Conservation (phyloP, 2,113 vertebrate species). For the Donacobius atricapilla region DNA sequence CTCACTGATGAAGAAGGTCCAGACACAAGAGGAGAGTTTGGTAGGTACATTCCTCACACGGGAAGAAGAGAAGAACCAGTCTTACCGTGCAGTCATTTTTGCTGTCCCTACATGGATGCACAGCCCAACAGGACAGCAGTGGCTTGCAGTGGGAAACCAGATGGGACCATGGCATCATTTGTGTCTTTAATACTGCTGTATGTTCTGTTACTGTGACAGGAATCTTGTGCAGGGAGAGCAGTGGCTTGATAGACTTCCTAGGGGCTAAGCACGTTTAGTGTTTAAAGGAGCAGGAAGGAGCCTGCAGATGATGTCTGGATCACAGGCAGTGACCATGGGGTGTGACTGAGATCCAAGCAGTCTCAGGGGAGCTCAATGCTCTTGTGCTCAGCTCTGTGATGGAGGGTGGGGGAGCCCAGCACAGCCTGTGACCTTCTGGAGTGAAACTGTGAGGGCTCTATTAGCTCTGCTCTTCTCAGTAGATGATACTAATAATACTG, state of each 20-base stretch:
- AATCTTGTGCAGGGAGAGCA: not conserved
- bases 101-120: not conserved
- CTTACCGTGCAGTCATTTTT: not conserved
- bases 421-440: not conserved
- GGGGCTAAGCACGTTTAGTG: not conserved
- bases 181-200: not conserved
- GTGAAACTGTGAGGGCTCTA: not conserved
- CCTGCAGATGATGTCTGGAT: not conserved
- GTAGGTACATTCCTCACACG: slow-evolving; percentile 60
- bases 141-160: not conserved
- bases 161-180: accelerated
- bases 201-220: not conserved
- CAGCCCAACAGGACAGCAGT: not conserved
- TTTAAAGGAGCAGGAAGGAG: not conserved
- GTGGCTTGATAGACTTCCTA: not conserved
- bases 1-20: slow-evolving; percentile 81
- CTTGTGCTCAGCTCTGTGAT: not conserved
- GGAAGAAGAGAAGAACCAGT: not conserved
- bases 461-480: not conserved
- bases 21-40: slow-evolving; percentile 61
- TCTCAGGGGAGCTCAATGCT: accelerated
- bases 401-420: not conserved
- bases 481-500: not conserved
- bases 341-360: not conserved
- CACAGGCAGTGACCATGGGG: not conserved